phyloP scores from a whole-genome alignment of 2,888 invertebrate species.

The Thereva unica region DNA sequence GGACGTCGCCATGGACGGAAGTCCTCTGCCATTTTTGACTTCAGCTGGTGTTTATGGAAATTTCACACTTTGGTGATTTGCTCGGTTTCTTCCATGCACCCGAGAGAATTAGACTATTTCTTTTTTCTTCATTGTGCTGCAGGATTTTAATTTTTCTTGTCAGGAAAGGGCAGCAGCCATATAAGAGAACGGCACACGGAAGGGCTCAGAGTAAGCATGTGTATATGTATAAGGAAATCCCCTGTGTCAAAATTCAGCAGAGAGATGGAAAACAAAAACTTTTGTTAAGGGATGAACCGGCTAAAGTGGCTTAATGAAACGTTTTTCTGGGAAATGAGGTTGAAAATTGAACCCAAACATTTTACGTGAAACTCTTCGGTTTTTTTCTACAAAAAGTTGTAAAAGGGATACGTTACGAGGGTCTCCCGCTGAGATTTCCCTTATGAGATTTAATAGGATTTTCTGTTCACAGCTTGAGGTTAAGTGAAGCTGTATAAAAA shows the following conservation, averaged over 20 bases:
- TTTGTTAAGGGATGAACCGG: conserved; percentile 15
- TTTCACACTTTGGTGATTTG: conserved; percentile 39
- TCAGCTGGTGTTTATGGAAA: conserved; percentile 39
- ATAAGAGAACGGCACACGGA: too few relatives aligned
- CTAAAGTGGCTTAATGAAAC: conserved; percentile 36
- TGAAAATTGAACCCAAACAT: conserved; percentile 37
- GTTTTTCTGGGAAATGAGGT: conserved; percentile 37
- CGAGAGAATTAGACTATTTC: conserved; percentile 3
- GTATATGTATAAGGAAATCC: conserved; percentile 10
- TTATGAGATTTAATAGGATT: too few relatives aligned
- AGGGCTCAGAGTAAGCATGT: too few relatives aligned
- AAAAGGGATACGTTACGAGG: too few relatives aligned
- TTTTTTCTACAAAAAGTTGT: too few relatives aligned
- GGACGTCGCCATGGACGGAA: conserved; percentile 26
- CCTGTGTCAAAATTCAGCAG: conserved; percentile 15
- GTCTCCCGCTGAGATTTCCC: too few relatives aligned
- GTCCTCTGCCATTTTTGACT: conserved; percentile 25
- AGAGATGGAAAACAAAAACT: conserved; percentile 18
- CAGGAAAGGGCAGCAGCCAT: not conserved
- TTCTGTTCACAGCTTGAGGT: too few relatives aligned
- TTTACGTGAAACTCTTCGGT: not conserved
- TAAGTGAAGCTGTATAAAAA: too few relatives aligned
- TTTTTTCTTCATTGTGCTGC: too few relatives aligned
- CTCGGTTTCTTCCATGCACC: conserved; percentile 36
- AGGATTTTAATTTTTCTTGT: conserved; percentile 26